Percentiles rank a stretch among this genome's conserved stretches.
These are phyloP conservation scores for Hystrix brachyura DNA, from an alignment of 2,113 vertebrate genomes.

Conservation along the genomic window DNA sequence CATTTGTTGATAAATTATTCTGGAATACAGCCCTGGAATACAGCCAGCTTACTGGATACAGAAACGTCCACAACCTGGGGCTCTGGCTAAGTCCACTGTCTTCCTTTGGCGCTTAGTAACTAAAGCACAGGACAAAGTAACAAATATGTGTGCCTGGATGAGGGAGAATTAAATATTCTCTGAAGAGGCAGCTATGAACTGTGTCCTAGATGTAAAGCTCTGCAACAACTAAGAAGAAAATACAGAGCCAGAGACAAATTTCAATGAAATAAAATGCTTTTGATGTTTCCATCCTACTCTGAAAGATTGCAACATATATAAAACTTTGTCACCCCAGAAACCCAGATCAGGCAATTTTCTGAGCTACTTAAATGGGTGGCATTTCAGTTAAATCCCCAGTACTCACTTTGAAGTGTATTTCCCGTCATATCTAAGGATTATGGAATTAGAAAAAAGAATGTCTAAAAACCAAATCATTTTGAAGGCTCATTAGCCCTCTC, in stretches of 20 bases:
- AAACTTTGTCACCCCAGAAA: constrained; percentile 5
- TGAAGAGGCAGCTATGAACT: constrained; percentile 1
- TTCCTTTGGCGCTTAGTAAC: constrained; percentile 70
- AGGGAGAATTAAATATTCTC: constrained; percentile 39
- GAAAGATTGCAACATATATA: constrained; percentile 32
- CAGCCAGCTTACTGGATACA: constrained; percentile 76
- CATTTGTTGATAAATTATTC: constrained; percentile 80
- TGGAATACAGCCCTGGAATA: constrained; percentile 72
- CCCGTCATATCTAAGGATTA: constrained; percentile 49
- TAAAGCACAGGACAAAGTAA: constrained; percentile 62
- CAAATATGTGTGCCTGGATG: not conserved
- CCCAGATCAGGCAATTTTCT: constrained; percentile 24
- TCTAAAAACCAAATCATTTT: constrained; percentile 3
- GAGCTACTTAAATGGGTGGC: constrained; percentile 13
- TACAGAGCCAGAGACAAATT: not conserved
- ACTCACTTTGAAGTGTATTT: constrained; percentile 18
- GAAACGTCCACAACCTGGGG: constrained; percentile 75
- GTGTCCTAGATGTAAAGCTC: constrained; percentile 1
- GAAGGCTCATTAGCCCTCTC: not conserved
- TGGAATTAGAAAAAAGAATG: not conserved
- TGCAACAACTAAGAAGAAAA: constrained; percentile 37
- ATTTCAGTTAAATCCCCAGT: constrained; percentile 48
- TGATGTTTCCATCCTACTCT: not conserved
- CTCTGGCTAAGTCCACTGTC: constrained; percentile 18
- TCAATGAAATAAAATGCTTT: constrained; percentile 64